Conservation (phyloP, 2,113 vertebrate species). For the Salvator merianae region DNA sequence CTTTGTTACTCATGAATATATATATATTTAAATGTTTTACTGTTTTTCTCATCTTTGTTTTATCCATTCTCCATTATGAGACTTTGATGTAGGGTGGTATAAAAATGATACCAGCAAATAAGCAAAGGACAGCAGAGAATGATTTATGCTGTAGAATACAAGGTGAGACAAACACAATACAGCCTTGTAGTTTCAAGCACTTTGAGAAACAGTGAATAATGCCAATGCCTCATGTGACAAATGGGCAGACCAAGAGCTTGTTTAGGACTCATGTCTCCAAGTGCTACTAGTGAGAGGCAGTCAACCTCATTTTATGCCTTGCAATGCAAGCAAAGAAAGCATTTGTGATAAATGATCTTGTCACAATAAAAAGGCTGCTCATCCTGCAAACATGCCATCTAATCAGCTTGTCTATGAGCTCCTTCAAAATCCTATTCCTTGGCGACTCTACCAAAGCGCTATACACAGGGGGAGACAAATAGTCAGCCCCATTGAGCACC, state of each 20-base stretch:
- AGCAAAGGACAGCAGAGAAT: neutral
- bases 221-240: neutral
- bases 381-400: neutral
- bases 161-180: neutral
- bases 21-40: too few relatives aligned
- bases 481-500: too few relatives aligned
- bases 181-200: neutral
- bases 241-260: neutral
- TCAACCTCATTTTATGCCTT: neutral
- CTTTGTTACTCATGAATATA: too few relatives aligned
- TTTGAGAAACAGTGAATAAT: neutral
- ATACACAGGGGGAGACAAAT: too few relatives aligned
- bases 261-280: too few relatives aligned
- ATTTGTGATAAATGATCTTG: neutral
- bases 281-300: too few relatives aligned
- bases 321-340: neutral
- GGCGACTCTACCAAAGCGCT: too few relatives aligned
- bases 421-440: neutral
- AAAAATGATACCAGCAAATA: too few relatives aligned
- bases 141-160: neutral
- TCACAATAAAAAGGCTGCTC: neutral
- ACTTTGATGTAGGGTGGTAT: too few relatives aligned
- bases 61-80: too few relatives aligned
- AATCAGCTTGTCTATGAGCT: too few relatives aligned
- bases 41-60: too few relatives aligned